These are phyloP conservation scores for Morus bassanus DNA, from an alignment of 2,797 vertebrate species.

Conservation along the genomic window DNA sequence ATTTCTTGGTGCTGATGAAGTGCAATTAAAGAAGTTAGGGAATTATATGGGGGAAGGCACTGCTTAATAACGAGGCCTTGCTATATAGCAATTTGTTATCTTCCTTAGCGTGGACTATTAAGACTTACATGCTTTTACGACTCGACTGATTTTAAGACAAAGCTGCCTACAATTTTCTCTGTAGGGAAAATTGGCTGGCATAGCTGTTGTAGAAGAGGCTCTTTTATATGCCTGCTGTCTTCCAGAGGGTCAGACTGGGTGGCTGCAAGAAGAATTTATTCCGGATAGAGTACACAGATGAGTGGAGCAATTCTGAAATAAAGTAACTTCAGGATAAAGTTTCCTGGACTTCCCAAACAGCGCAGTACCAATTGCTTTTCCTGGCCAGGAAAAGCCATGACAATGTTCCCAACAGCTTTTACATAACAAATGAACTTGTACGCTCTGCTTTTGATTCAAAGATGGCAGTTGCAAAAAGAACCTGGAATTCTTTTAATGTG, in stretches of 20 bases:
- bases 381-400: not conserved
- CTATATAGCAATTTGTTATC: not conserved
- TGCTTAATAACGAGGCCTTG: not conserved
- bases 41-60: not conserved
- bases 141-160: not conserved
- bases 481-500: constrained; percentile 55
- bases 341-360: not conserved
- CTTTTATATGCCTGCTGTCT: not conserved
- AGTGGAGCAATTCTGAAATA: not conserved
- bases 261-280: not conserved
- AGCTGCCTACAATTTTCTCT: not conserved
- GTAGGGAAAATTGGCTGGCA: not conserved
- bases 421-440: not conserved
- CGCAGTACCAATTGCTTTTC: not conserved
- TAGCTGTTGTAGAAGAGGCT: not conserved
- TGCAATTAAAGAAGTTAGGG: not conserved
- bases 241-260: not conserved
- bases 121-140: not conserved
- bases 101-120: not conserved
- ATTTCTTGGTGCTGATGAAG: not conserved
- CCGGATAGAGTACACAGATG: not conserved
- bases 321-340: not conserved
- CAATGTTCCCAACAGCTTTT: not conserved
- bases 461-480: not conserved
- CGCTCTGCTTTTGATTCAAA: not conserved